These are phyloP conservation scores for Agrochola litura DNA, from an alignment of 2,888 invertebrate species.

Conservation along the genomic window DNA sequence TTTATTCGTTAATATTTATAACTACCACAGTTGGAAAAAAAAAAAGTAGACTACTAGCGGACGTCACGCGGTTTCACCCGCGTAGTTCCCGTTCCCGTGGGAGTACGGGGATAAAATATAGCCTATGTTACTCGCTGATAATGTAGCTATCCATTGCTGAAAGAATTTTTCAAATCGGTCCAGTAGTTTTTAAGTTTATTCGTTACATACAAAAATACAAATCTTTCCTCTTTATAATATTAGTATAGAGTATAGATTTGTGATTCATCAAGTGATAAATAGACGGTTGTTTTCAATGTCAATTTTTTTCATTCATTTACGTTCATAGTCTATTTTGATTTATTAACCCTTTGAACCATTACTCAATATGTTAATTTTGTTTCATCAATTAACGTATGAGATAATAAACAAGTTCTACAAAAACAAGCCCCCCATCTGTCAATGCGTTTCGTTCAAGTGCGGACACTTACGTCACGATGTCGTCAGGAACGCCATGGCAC, in stretches of 20 bases:
- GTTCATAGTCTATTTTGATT: conserved; percentile 40
- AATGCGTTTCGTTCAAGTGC: conserved; percentile 63
- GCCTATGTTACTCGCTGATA: too few relatives aligned
- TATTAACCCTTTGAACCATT: conserved; percentile 30
- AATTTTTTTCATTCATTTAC: conserved; percentile 32
- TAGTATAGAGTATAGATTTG: too few relatives aligned
- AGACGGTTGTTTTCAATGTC: conserved; percentile 32
- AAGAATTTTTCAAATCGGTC: too few relatives aligned
- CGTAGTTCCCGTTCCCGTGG: too few relatives aligned
- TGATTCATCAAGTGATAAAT: conserved; percentile 42
- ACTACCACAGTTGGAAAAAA: background rate
- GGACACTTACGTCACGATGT: conserved; percentile 68
- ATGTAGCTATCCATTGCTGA: too few relatives aligned
- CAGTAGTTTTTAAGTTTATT: too few relatives aligned
- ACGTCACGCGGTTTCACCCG: too few relatives aligned
- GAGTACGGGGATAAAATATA: too few relatives aligned
- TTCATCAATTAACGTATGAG: conserved; percentile 28
- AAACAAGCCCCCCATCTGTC: conserved; percentile 39
- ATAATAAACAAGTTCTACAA: conserved; percentile 30
- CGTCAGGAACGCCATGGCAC: conserved; percentile 64
- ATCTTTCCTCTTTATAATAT: too few relatives aligned
- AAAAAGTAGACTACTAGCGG: background rate
- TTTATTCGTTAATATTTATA: conserved; percentile 3
- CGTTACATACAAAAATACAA: too few relatives aligned
- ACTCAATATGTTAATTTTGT: conserved; percentile 30